phyloP scores from a whole-genome alignment of 2,797 vertebrate species.

The Galagoides demidoff region DNA sequence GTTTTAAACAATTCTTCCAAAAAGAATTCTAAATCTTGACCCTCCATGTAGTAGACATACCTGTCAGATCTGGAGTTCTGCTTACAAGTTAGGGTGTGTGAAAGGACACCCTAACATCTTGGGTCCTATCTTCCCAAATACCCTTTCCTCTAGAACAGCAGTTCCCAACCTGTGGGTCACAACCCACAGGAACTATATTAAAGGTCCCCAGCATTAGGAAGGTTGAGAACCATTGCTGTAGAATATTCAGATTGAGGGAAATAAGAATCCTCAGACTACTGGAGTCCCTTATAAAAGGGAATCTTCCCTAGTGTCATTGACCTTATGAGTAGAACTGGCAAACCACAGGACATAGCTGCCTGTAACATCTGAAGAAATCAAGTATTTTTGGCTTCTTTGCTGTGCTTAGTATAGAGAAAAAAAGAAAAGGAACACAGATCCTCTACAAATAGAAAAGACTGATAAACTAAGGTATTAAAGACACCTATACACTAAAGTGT shows the following conservation, averaged over 20 bases:
- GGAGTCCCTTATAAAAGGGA: background rate
- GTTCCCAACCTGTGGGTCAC: no score
- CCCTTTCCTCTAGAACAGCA: background rate
- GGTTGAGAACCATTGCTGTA: background rate
- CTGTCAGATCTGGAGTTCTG: background rate
- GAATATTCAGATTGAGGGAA: background rate
- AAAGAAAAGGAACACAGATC: background rate
- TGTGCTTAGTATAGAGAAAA: background rate
- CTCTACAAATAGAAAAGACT: background rate
- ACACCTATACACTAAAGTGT: background rate
- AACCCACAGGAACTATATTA: no score
- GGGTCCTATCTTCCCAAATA: background rate
- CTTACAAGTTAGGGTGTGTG: background rate
- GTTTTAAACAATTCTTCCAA: slow-evolving; percentile 57
- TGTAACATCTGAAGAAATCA: slow-evolving; percentile 4
- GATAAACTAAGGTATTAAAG: slow-evolving; percentile 42
- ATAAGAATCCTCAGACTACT: slow-evolving; percentile 24
- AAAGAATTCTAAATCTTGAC: slow-evolving; percentile 14
- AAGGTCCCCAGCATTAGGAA: no score
- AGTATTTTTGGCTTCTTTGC: background rate
- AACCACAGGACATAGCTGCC: background rate
- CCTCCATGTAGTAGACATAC: slow-evolving; percentile 17
- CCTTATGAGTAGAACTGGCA: background rate
- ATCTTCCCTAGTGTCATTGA: background rate
- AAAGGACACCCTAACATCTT: background rate